phyloP scores from a whole-genome alignment of 2,797 vertebrate species.

The Poecilia picta region DNA sequence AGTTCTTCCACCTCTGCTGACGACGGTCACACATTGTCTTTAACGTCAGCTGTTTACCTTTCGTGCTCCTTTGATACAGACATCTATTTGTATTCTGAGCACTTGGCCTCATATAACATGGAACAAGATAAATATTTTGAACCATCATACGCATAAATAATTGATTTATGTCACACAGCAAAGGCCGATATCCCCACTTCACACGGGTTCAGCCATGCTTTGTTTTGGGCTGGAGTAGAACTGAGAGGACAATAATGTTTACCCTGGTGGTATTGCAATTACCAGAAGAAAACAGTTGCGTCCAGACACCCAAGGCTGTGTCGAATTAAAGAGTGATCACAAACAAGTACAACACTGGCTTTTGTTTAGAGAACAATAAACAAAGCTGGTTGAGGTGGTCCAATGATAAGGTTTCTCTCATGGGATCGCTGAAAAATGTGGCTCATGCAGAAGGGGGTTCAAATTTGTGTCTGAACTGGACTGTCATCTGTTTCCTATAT shows the following conservation, averaged over 20 bases:
- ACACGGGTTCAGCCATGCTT: slow-evolving; percentile 63
- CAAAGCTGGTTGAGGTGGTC: slow-evolving; percentile 54
- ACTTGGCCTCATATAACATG: slow-evolving; percentile 58
- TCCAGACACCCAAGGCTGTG: slow-evolving; percentile 65
- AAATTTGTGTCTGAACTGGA: slow-evolving; percentile 23
- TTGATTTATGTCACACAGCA: slow-evolving; percentile 78
- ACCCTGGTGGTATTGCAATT: slow-evolving; percentile 77
- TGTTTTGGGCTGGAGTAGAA: slow-evolving; percentile 63
- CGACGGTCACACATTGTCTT: slow-evolving; percentile 53
- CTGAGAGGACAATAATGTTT: slow-evolving; percentile 82
- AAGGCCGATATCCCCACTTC: slow-evolving; percentile 72
- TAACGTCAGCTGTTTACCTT: slow-evolving; percentile 68
- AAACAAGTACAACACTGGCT: slow-evolving; percentile 66
- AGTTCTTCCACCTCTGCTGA: slow-evolving; percentile 53
- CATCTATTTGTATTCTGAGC: slow-evolving; percentile 75
- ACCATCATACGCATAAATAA: slow-evolving; percentile 79
- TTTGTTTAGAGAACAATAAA: slow-evolving; percentile 80
- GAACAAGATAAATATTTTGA: slow-evolving; percentile 82
- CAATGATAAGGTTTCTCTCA: slow-evolving; percentile 51
- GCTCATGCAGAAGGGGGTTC: slow-evolving; percentile 44
- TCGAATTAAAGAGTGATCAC: slow-evolving; percentile 77
- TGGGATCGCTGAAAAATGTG: slow-evolving; percentile 46
- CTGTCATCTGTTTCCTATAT: slow-evolving; percentile 19
- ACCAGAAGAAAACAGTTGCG: slow-evolving; percentile 72
- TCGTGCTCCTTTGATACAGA: slow-evolving; percentile 70